These are phyloP conservation scores for Rhinella marina DNA, from an alignment of 2,797 vertebrate species.

Conservation along the genomic window DNA sequence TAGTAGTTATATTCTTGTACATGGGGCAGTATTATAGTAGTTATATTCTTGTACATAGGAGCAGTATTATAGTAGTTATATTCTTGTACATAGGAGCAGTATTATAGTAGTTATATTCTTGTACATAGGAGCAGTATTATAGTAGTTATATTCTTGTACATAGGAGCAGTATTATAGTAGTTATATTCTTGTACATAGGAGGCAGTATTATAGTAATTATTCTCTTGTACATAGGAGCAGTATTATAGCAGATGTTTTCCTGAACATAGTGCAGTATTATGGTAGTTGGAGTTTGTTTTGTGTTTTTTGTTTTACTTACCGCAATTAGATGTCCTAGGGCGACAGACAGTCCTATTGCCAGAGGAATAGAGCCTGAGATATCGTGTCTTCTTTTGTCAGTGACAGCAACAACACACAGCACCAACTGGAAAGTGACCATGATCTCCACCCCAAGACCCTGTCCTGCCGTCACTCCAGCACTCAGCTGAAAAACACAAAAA, in stretches of 20 bases:
- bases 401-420: conserved; percentile 93
- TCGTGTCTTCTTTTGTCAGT: conserved; percentile 92
- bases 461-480: conserved; percentile 76
- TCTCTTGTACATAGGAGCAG: not conserved
- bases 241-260: not conserved
- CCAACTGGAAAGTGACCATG: conserved; percentile 93
- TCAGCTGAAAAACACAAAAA: conserved; percentile 69
- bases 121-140: conserved; percentile 1
- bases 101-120: conserved; percentile 9
- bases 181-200: not conserved
- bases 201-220: conserved; percentile 11
- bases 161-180: conserved; percentile 1
- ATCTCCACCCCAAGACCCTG: conserved; percentile 95
- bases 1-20: not conserved
- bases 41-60: conserved; percentile 12
- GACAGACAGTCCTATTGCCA: conserved; percentile 95
- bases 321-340: conserved; percentile 92
- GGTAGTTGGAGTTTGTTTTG: too few species aligned
- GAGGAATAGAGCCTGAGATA: conserved; percentile 86
- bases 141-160: conserved; percentile 3
- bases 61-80: not conserved
- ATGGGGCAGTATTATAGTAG: not conserved
- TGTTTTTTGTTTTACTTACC: conserved; percentile 77
- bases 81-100: not conserved
- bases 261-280: too few species aligned